Evolutionary conservation across 2,888 invertebrate species (phyloP), one percentile per base, ranked within the genome.

Genomic region (Alitta virens): DNA sequence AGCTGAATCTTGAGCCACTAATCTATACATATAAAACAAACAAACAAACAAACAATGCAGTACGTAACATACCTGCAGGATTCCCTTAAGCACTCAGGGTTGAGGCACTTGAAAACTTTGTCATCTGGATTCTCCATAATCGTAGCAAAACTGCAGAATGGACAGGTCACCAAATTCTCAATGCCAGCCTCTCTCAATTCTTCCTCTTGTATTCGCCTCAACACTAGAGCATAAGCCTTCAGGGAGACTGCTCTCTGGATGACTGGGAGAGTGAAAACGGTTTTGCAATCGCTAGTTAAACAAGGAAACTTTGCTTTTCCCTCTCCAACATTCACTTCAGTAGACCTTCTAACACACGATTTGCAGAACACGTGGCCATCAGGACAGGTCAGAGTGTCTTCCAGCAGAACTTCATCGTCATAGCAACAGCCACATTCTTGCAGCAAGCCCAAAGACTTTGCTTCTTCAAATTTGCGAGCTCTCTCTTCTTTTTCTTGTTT

Each of bases 81-180:
- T 70, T 86, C 85, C 71, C 84, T 85, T 76, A 85, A 83, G 69
- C 87, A 87, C 25, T 86, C 85, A 0, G 84, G 83, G 76, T 87
- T 86, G 18, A 84, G 76, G 70, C 87, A 87, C 27, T 78, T 80
- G 70, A 87, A 86, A 1, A 86, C 77, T 67, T 77, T 78, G 63
- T 82, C 81, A 40, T 77, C 70, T 23, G 70, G 71, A 63, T 82
- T 72, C 0, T 78, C 71, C 77, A 85, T 84, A 66, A 86, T 85
- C 27, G 83, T 85, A 25, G 85, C 85, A 75, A 85, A 87, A 66
- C 85, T 83, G 73, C 87, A 87, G 74, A 85, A 86, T 16, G 86
- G 86, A 76, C 87, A 87, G 21, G 75, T 75, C 60, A 84, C 86
- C 49, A 87, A 76, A 64, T 85, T 86, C 25, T 85, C 83, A 38